phyloP scores from a whole-genome alignment of 2,888 invertebrate genomes.

The Drosophila cognata region DNA sequence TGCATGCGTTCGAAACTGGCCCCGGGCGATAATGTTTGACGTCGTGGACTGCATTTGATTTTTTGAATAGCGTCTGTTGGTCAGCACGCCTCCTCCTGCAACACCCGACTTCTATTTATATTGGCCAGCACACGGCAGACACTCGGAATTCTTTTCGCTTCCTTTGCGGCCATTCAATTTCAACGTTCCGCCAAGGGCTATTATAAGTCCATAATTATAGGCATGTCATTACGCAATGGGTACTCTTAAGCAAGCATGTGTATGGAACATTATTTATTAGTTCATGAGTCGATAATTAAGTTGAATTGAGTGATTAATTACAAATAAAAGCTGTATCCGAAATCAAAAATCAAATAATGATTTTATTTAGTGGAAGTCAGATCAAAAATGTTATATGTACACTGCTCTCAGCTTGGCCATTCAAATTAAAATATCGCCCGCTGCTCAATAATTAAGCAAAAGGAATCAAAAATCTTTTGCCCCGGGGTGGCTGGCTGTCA shows the following conservation, averaged over 20 bases:
- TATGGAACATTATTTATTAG: neutral
- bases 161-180: constrained; percentile 39
- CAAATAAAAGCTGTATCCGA: neutral
- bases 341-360: neutral
- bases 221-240: neutral
- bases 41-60: constrained; percentile 17
- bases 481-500: constrained; percentile 42
- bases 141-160: constrained; percentile 47
- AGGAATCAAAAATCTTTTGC: constrained; percentile 54
- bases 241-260: neutral
- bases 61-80: constrained; percentile 40
- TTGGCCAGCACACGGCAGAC: constrained; percentile 37
- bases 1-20: constrained; percentile 1
- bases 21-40: constrained; percentile 16
- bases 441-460: constrained; percentile 71
- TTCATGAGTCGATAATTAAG: neutral
- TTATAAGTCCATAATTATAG: constrained; percentile 19
- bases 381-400: constrained; percentile 17
- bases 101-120: constrained; percentile 19
- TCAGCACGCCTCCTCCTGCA: constrained; percentile 7
- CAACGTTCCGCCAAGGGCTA: neutral
- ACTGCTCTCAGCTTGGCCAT: constrained; percentile 6
- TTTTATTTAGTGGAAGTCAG: neutral
- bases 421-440: constrained; percentile 32
- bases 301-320: neutral